phyloP scores from a whole-genome alignment of 2,113 vertebrate genomes.

The Hippocampus barbouri region DNA sequence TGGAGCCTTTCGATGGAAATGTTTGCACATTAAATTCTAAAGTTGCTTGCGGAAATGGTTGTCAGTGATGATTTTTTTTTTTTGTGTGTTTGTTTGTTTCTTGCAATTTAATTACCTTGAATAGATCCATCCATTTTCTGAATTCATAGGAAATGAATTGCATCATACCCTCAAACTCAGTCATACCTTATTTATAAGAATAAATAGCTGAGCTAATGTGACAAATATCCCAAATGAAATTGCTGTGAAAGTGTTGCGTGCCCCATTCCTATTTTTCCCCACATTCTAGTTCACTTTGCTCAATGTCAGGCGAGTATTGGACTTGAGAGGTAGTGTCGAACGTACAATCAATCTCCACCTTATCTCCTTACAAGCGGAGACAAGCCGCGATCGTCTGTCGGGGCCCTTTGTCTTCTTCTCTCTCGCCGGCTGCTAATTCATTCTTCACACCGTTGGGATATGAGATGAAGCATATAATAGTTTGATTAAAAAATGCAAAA shows the following conservation, averaged over 20 bases:
- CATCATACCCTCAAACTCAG: too few relatives aligned
- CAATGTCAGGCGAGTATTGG: background rate
- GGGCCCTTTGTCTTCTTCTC: slow-evolving; percentile 58
- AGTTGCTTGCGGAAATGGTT: too few relatives aligned
- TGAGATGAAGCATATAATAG: slow-evolving; percentile 62
- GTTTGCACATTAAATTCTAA: background rate
- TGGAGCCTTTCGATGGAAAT: background rate
- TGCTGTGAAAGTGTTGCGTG: background rate
- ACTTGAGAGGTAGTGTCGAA: slow-evolving; percentile 19
- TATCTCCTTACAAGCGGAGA: slow-evolving; percentile 50
- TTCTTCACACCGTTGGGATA: slow-evolving; percentile 54
- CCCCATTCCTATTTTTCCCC: background rate
- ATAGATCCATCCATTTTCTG: too few relatives aligned
- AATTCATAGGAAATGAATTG: too few relatives aligned
- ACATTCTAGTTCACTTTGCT: background rate
- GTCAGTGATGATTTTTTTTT: too few relatives aligned
- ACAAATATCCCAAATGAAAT: too few relatives aligned
- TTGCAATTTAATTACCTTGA: too few relatives aligned
- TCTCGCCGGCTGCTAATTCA: slow-evolving; percentile 20
- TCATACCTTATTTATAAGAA: too few relatives aligned
- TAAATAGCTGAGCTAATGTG: too few relatives aligned
- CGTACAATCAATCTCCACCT: slow-evolving; percentile 46
- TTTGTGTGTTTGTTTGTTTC: too few relatives aligned
- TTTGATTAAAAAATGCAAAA: slow-evolving; percentile 65
- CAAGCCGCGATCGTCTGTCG: slow-evolving; percentile 41